Conservation (phyloP, 2,888 invertebrate species). For the Drosophila nr. fundita region DNA sequence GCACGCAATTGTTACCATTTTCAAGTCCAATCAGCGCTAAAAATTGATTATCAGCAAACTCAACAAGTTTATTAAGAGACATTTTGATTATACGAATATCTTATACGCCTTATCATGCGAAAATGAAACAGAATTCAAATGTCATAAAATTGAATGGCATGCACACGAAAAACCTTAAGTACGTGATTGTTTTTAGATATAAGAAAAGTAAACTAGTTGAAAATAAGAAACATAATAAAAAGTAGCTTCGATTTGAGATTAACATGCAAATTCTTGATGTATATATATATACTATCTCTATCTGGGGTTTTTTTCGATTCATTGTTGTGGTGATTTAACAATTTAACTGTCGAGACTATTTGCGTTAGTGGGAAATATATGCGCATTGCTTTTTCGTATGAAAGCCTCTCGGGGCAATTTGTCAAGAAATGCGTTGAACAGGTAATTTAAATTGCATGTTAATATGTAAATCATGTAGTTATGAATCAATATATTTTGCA, state of each 20-base stretch:
- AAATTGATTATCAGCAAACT: constrained; percentile 11
- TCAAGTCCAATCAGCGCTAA: constrained; percentile 13
- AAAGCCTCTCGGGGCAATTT: neutral
- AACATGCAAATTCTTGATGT: constrained; percentile 6
- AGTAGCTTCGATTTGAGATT: neutral
- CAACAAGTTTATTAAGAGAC: neutral
- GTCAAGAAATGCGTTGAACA: constrained; percentile 11
- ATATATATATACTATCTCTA: neutral
- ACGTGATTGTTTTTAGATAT: constrained; percentile 47
- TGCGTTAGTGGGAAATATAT: constrained; percentile 13
- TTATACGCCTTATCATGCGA: constrained; percentile 40
- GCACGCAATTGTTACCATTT: constrained; percentile 4
- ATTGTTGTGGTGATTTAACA: constrained; percentile 3
- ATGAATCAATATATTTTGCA: constrained; percentile 63
- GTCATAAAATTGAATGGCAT: constrained; percentile 18
- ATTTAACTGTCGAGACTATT: constrained; percentile 1
- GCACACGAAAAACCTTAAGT: constrained; percentile 12
- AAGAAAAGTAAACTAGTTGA: constrained; percentile 10
- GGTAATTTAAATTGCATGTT: constrained; percentile 1
- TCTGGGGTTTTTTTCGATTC: constrained; percentile 23
- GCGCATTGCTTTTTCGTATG: constrained; percentile 3
- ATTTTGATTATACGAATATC: constrained; percentile 26
- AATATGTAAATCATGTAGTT: constrained; percentile 35
- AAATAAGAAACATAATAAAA: constrained; percentile 2
- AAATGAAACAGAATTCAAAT: constrained; percentile 19